phyloP scores from a whole-genome alignment of 2,888 invertebrate genomes.

The Resseliella maxima region DNA sequence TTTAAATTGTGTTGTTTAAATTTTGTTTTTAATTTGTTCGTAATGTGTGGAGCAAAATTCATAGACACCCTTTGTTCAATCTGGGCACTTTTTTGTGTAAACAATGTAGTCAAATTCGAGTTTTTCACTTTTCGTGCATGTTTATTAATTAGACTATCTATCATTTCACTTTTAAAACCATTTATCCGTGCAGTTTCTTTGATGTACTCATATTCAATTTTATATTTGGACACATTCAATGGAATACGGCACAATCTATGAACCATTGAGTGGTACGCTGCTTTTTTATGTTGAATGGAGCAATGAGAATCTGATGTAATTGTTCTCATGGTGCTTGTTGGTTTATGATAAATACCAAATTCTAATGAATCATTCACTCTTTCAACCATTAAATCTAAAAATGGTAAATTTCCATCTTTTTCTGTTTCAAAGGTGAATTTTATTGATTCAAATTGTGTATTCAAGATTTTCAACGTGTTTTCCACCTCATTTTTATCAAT shows the following conservation, averaged over 20 bases:
- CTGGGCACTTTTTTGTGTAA: too few relatives aligned
- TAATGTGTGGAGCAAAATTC: too few relatives aligned
- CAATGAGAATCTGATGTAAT: neutral
- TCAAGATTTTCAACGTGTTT: neutral
- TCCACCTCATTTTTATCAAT: neutral
- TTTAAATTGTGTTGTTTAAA: too few relatives aligned
- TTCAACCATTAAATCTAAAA: neutral
- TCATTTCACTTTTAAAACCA: too few relatives aligned
- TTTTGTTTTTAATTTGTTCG: too few relatives aligned
- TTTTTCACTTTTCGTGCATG: too few relatives aligned
- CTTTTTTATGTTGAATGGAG: conserved; percentile 1
- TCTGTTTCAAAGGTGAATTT: neutral
- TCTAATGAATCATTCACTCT: neutral
- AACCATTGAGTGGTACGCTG: neutral
- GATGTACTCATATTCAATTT: too few relatives aligned
- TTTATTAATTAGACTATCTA: too few relatives aligned
- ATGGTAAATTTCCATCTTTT: neutral
- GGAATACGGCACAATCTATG: neutral
- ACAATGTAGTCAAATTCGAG: too few relatives aligned
- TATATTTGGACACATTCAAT: too few relatives aligned
- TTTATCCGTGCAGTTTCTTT: too few relatives aligned
- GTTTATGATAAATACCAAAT: neutral
- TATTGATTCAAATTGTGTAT: neutral
- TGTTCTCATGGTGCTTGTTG: neutral
- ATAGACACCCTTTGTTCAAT: too few relatives aligned